Percentiles rank a stretch among this genome's conserved stretches.
Conservation (phyloP, 1,140 invertebrate genomes). For the Archivesica marissinica region DNA sequence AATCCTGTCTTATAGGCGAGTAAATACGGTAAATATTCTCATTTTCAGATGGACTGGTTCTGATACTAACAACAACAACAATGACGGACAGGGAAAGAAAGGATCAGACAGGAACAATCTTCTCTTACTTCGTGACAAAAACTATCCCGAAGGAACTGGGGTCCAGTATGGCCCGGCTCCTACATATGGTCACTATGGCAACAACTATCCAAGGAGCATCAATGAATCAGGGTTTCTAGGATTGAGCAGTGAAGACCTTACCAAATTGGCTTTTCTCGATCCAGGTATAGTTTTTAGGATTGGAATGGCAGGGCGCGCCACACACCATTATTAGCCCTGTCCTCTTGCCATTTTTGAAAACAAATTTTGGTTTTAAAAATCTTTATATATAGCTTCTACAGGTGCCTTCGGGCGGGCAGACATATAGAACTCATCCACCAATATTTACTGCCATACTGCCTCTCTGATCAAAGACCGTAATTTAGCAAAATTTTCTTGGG, state of each 20-base stretch:
- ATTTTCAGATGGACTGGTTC: constrained; percentile 82
- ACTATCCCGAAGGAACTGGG: constrained; percentile 77
- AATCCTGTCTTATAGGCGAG: too few species aligned
- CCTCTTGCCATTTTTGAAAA: too few species aligned
- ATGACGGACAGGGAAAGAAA: constrained; percentile 82
- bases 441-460: too few species aligned
- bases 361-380: too few species aligned
- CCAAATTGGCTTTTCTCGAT: constrained; percentile 76
- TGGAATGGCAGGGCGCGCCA: too few species aligned
- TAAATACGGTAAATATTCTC: too few species aligned
- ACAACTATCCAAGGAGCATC: constrained; percentile 77
- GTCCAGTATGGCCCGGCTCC: constrained; percentile 59
- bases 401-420: too few species aligned
- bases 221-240: constrained; percentile 76
- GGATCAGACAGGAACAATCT: constrained; percentile 82
- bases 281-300: constrained; percentile 71
- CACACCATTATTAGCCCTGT: too few species aligned
- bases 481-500: too few species aligned
- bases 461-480: too few species aligned
- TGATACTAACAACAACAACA: constrained; percentile 80
- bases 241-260: constrained; percentile 68
- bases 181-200: constrained; percentile 79
- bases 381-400: too few species aligned
- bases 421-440: too few species aligned
- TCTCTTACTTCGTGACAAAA: constrained; percentile 74